Percentiles rank a stretch among this genome's conserved stretches.
Evolutionary conservation across 1,140 invertebrate genomes (phyloP).

Genomic region (Drosophila willistoni): DNA sequence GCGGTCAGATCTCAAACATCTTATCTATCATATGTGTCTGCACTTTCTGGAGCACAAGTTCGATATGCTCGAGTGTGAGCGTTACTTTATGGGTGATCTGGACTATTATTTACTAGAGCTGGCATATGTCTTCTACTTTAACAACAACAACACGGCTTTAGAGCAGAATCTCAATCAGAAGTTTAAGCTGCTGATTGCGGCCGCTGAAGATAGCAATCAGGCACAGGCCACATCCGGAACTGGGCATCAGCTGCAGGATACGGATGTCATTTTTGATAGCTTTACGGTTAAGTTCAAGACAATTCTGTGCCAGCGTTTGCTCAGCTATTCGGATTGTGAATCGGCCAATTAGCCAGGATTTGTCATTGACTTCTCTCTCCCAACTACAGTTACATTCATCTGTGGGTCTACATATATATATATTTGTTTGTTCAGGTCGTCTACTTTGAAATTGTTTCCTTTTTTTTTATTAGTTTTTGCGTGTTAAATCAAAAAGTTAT

Average conservation of each 20-base stretch:
- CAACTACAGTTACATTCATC: slow-evolving; percentile 22
- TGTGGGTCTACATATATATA: slow-evolving; percentile 30
- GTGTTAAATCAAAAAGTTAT: slow-evolving; percentile 35
- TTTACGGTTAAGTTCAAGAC: slow-evolving; percentile 82
- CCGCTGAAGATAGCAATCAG: slow-evolving; percentile 54
- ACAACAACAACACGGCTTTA: slow-evolving; percentile 79
- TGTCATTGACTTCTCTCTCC: slow-evolving; percentile 7
- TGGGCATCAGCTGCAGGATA: slow-evolving; percentile 59
- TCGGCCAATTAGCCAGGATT: slow-evolving; percentile 59
- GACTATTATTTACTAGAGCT: slow-evolving; percentile 81
- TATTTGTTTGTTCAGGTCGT: slow-evolving; percentile 30
- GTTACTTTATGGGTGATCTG: slow-evolving; percentile 78
- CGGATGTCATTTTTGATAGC: slow-evolving; percentile 79
- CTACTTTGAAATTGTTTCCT: slow-evolving; percentile 52
- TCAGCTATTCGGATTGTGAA: slow-evolving; percentile 73
- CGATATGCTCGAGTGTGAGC: slow-evolving; percentile 75
- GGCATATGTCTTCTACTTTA: slow-evolving; percentile 81
- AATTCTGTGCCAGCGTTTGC: slow-evolving; percentile 78
- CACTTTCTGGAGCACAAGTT: slow-evolving; percentile 76
- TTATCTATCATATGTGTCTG: slow-evolving; percentile 79
- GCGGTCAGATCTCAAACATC: slow-evolving; percentile 76
- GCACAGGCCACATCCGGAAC: slow-evolving; percentile 30
- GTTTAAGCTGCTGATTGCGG: slow-evolving; percentile 74
- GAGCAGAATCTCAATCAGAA: slow-evolving; percentile 81
- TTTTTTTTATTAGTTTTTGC: slow-evolving; percentile 28